A percentile compares a stretch with the other conserved stretches of the same genome.
Evolutionary conservation across 2,888 invertebrate genomes (phyloP).

Genomic region (Brachyptera risi): DNA sequence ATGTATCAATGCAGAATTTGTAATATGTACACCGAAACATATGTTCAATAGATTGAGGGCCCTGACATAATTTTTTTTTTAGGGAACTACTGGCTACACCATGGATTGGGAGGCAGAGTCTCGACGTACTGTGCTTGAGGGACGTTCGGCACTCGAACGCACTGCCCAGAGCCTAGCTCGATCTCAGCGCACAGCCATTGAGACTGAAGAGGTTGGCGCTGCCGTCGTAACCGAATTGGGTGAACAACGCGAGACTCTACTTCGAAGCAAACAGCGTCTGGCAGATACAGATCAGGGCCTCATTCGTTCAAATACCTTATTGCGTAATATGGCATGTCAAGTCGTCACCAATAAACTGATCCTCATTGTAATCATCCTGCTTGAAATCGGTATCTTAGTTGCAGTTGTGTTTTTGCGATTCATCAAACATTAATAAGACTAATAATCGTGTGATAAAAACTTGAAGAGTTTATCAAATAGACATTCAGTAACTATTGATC

Average conservation of each 20-base stretch:
- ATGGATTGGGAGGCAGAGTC: conserved; percentile 53
- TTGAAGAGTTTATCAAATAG: too few relatives aligned
- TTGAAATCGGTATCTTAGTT: conserved; percentile 63
- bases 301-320: conserved; percentile 57
- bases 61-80: too few relatives aligned
- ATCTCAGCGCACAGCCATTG: conserved; percentile 69
- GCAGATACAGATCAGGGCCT: conserved; percentile 68
- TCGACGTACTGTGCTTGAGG: conserved; percentile 54
- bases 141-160: conserved; percentile 53
- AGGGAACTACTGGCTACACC: not conserved
- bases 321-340: conserved; percentile 63
- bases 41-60: too few relatives aligned
- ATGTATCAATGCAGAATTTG: too few relatives aligned
- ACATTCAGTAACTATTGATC: too few relatives aligned
- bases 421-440: conserved; percentile 35
- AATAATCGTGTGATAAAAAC: too few relatives aligned
- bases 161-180: conserved; percentile 61
- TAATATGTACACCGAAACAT: too few relatives aligned
- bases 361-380: conserved; percentile 65
- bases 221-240: conserved; percentile 72
- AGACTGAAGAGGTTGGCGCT: conserved; percentile 75
- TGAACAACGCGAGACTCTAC: conserved; percentile 68
- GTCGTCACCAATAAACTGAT: conserved; percentile 72
- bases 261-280: conserved; percentile 61
- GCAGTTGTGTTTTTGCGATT: conserved; percentile 61